These are phyloP conservation scores for Ochropleura plecta DNA, from an alignment of 2,888 invertebrate genomes.

Conservation along the genomic window DNA sequence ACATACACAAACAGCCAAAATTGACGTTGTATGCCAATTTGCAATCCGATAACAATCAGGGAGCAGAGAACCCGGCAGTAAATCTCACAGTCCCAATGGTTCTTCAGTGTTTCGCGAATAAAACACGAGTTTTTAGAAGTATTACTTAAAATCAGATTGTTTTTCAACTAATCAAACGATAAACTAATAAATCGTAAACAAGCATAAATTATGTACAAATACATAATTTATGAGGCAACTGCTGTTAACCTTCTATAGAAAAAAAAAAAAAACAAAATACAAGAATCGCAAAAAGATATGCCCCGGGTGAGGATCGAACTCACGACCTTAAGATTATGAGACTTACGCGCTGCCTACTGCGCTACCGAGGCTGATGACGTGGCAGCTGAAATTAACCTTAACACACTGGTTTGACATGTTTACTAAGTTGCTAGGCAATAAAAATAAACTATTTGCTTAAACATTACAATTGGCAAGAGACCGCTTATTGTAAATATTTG, in stretches of 20 bases:
- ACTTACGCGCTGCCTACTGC: conserved; percentile 97
- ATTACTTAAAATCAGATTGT: not conserved
- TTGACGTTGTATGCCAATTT: not conserved
- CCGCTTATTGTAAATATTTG: not conserved
- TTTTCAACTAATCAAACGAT: not conserved
- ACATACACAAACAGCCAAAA: too few relatives aligned
- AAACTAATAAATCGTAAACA: conserved; percentile 9
- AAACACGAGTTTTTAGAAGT: not conserved
- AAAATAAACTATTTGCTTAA: not conserved
- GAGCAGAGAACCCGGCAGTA: too few relatives aligned
- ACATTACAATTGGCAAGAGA: not conserved
- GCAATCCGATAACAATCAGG: not conserved
- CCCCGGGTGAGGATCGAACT: conserved; percentile 98
- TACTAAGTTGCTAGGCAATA: not conserved
- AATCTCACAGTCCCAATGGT: too few relatives aligned
- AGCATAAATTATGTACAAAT: not conserved
- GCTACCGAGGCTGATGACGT: conserved; percentile 92
- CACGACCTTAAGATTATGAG: conserved; percentile 98
- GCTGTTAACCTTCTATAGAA: conserved; percentile 20
- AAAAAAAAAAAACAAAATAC: conserved; percentile 22
- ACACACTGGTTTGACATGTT: not conserved
- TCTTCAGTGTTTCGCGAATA: too few relatives aligned
- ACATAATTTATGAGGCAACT: conserved; percentile 1
- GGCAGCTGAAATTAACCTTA: conserved; percentile 27
- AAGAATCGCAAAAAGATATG: conserved; percentile 77